phyloP scores from a whole-genome alignment of 2,113 vertebrate genomes.

The Sturnira hondurensis region DNA sequence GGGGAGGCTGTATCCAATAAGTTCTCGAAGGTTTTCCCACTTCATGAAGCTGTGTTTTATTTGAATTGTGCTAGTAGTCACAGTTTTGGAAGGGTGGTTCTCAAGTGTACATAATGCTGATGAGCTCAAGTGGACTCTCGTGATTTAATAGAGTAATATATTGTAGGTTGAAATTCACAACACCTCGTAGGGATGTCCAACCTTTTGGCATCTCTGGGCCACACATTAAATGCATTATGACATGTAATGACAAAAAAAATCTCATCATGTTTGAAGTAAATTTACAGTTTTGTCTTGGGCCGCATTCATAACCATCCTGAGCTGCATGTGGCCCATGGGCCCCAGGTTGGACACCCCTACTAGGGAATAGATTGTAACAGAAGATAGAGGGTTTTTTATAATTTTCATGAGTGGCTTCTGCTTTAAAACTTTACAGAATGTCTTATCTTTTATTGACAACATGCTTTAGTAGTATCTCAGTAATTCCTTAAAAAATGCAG shows the following conservation, averaged over 20 bases:
- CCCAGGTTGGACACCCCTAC: no score
- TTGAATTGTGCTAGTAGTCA: neutral
- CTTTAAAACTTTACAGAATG: neutral
- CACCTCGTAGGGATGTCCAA: neutral
- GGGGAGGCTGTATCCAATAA: neutral
- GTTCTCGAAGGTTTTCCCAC: neutral
- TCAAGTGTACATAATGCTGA: neutral
- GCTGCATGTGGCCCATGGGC: no score
- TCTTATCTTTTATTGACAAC: neutral
- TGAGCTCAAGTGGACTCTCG: neutral
- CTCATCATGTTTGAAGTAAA: no score
- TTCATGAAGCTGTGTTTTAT: neutral
- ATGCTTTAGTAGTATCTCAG: constrained; percentile 5
- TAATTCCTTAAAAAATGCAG: constrained; percentile 22
- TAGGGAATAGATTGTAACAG: no score
- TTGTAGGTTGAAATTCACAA: neutral
- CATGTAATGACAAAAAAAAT: no score
- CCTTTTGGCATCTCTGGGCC: no score
- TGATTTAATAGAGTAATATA: neutral
- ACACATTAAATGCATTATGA: no score
- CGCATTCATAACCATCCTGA: no score
- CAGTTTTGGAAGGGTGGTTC: neutral
- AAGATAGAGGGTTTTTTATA: neutral
- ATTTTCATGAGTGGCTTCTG: constrained; percentile 3
- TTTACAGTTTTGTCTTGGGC: no score